Percentiles rank a stretch among this genome's conserved stretches.
Evolutionary conservation across 2,797 vertebrate species (phyloP).

Genomic region (Selene dorsalis): DNA sequence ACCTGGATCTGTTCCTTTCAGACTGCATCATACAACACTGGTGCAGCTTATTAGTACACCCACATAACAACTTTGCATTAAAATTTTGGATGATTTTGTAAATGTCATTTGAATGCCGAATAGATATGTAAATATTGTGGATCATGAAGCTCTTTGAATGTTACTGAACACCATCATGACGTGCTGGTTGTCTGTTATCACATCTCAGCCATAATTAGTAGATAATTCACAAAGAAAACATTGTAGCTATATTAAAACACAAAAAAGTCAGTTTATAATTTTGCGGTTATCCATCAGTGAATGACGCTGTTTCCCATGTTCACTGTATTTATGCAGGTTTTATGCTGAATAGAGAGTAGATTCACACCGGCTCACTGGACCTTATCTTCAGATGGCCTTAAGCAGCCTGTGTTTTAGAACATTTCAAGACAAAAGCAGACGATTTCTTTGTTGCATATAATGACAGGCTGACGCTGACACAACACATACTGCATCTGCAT

Average conservation of each 20-base stretch:
- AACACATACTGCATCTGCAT: slow-evolving; percentile 32
- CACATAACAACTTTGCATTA: slow-evolving; percentile 22
- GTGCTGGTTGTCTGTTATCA: slow-evolving; percentile 38
- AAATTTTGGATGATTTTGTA: not conserved
- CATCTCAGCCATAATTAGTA: slow-evolving; percentile 7
- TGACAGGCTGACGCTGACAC: slow-evolving; percentile 38
- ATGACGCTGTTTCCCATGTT: slow-evolving; percentile 37
- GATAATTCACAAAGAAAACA: slow-evolving; percentile 35
- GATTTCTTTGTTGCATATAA: slow-evolving; percentile 61
- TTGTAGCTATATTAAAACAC: slow-evolving; percentile 1
- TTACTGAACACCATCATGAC: slow-evolving; percentile 11
- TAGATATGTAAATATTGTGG: slow-evolving; percentile 23
- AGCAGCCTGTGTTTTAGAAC: slow-evolving; percentile 56
- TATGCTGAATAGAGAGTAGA: slow-evolving; percentile 45
- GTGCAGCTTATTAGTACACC: slow-evolving; percentile 15
- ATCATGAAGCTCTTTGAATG: slow-evolving; percentile 21
- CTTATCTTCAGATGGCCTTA: slow-evolving; percentile 74
- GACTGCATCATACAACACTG: slow-evolving; percentile 3
- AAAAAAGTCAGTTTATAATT: slow-evolving; percentile 27
- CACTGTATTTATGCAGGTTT: slow-evolving; percentile 36
- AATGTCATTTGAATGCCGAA: slow-evolving; percentile 22
- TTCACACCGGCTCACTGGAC: slow-evolving; percentile 47
- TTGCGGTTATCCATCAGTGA: slow-evolving; percentile 28
- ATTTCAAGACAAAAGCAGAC: slow-evolving; percentile 54
- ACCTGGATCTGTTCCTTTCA: slow-evolving; percentile 12